phyloP scores from a whole-genome alignment of 2,888 invertebrate genomes.

The Drosophila borealis region DNA sequence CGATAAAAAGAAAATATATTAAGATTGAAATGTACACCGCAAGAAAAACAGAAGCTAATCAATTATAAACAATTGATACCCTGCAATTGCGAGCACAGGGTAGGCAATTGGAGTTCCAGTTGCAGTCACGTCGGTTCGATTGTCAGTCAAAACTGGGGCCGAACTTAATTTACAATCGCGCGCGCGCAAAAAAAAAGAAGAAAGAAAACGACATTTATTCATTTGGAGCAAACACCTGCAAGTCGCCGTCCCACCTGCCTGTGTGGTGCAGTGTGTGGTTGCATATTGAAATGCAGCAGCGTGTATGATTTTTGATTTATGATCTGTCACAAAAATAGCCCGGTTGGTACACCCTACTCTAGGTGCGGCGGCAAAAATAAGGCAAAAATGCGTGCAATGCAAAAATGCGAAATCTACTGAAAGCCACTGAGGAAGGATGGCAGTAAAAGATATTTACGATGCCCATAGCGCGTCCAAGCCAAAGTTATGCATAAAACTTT shows the following conservation, averaged over 20 bases:
- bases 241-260: conserved; percentile 41
- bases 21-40: too few relatives aligned
- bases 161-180: conserved; percentile 76
- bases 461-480: conserved; percentile 64
- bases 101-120: conserved; percentile 11
- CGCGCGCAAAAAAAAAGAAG: conserved; percentile 6
- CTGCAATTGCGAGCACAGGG: conserved; percentile 6
- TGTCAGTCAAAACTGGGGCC: conserved; percentile 52
- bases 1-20: too few relatives aligned
- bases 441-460: conserved; percentile 78
- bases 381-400: conserved; percentile 69
- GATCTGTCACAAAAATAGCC: conserved; percentile 82
- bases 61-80: too few relatives aligned
- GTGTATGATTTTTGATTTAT: conserved; percentile 84
- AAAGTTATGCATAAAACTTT: conserved; percentile 78
- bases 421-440: conserved; percentile 59
- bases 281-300: conserved; percentile 68
- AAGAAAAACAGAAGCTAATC: too few relatives aligned
- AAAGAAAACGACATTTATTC: conserved; percentile 51
- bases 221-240: conserved; percentile 76
- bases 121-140: conserved; percentile 16
- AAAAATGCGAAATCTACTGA: conserved; percentile 40
- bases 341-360: conserved; percentile 44
- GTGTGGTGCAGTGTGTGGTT: conserved; percentile 18
- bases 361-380: conserved; percentile 30